Evolutionary conservation across 1,140 invertebrate genomes (phyloP).

Genomic region (Saccostrea cuccullata): DNA sequence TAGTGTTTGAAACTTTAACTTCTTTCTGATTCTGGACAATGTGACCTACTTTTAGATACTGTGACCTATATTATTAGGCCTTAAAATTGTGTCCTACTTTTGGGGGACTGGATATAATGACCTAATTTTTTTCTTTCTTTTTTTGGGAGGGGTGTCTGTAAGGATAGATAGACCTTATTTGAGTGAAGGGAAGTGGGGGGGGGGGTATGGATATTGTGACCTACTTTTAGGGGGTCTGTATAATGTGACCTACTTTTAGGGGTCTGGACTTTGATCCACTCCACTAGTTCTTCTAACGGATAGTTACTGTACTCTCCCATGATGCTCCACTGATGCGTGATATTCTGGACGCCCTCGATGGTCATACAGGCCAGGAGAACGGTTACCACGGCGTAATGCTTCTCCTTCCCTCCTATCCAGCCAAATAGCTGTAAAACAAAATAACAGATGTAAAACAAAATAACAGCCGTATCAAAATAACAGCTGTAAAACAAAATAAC

Average conservation of each 20-base stretch:
- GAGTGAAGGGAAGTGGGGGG: too few species aligned
- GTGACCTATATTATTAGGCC: neutral
- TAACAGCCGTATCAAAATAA: neutral
- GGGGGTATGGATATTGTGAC: too few species aligned
- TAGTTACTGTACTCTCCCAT: slow-evolving; percentile 79
- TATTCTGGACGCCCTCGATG: slow-evolving; percentile 78
- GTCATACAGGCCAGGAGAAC: slow-evolving; percentile 79
- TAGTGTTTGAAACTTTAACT: too few species aligned
- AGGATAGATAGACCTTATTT: too few species aligned
- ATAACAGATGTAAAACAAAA: neutral
- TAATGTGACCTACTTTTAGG: slow-evolving; percentile 68
- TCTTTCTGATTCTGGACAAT: too few species aligned
- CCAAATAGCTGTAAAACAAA: slow-evolving; percentile 61
- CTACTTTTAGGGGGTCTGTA: too few species aligned
- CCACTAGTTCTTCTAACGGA: slow-evolving; percentile 85
- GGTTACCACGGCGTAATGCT: slow-evolving; percentile 77
- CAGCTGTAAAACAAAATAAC: neutral
- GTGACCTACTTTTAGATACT: slow-evolving; percentile 77
- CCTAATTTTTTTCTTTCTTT: too few species aligned
- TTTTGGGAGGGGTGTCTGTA: too few species aligned
- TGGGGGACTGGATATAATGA: too few species aligned
- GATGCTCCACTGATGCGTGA: slow-evolving; percentile 79
- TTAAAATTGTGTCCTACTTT: too few species aligned
- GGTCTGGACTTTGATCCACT: slow-evolving; percentile 86
- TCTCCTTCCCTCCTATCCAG: slow-evolving; percentile 66